Evolutionary conservation across 2,113 vertebrate genomes (phyloP).

Genomic region (Gymnarchus niloticus): DNA sequence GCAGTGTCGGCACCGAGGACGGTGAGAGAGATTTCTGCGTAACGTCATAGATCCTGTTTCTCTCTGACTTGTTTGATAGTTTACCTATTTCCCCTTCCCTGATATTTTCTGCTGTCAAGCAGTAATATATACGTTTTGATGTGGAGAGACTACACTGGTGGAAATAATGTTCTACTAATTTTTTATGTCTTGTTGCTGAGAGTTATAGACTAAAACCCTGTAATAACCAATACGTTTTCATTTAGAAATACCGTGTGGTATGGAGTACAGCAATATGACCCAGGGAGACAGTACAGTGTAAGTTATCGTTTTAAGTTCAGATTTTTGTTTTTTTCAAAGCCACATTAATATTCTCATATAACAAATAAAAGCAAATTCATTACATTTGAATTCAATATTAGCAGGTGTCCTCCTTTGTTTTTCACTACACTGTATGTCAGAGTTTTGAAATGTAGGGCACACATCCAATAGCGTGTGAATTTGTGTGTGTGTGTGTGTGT

Average conservation of each 20-base stretch:
- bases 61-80: not conserved
- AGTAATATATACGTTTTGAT: not conserved
- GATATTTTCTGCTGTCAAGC: not conserved
- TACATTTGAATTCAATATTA: not conserved
- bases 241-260: conserved; percentile 1
- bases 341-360: not conserved
- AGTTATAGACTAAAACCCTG: not conserved
- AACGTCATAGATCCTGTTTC: not conserved
- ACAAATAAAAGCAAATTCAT: not conserved
- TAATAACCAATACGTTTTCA: not conserved
- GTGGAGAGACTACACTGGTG: not conserved
- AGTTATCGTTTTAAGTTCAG: not conserved
- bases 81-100: not conserved
- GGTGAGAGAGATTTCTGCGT: conserved; percentile 44
- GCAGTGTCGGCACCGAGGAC: conserved; percentile 39
- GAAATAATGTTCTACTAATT: not conserved
- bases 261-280: not conserved
- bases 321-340: not conserved
- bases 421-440: not conserved
- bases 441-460: not conserved
- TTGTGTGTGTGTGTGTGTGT: not conserved
- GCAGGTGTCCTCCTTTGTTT: not conserved
- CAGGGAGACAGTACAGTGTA: not conserved
- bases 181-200: not conserved
- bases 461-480: not conserved